Evolutionary conservation across 2,888 invertebrate species (phyloP).

Genomic region (Zelleria hepariella): DNA sequence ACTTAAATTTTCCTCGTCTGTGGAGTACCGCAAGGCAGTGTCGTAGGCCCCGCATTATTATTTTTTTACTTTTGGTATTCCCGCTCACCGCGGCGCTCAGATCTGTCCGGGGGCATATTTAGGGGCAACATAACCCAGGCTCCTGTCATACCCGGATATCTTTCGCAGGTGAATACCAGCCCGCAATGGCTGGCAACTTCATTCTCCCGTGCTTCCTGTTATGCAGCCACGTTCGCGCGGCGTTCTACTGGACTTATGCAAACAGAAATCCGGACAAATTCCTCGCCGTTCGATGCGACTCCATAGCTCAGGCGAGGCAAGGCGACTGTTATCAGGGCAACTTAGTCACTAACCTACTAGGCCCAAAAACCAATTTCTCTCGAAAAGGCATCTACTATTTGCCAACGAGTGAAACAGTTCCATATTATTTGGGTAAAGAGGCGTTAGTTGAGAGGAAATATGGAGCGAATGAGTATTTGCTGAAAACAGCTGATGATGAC

Average conservation of each 20-base stretch:
- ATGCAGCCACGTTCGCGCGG: conserved; percentile 53
- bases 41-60: too few relatives aligned
- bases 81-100: too few relatives aligned
- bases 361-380: conserved; percentile 46
- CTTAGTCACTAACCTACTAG: conserved; percentile 34
- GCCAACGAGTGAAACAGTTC: conserved; percentile 34
- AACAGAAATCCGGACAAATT: conserved; percentile 38
- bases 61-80: too few relatives aligned
- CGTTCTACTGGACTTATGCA: conserved; percentile 41
- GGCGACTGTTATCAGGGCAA: conserved; percentile 40
- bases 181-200: conserved; percentile 35
- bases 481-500: conserved; percentile 36
- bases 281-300: conserved; percentile 38
- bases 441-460: conserved; percentile 33
- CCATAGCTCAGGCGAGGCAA: conserved; percentile 34
- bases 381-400: conserved; percentile 50
- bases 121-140: too few relatives aligned
- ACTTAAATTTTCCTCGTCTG: too few relatives aligned
- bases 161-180: conserved; percentile 52
- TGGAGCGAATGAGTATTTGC: conserved; percentile 37
- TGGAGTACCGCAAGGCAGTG: too few relatives aligned
- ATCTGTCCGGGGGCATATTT: too few relatives aligned
- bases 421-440: conserved; percentile 41
- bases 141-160: background rate
- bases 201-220: conserved; percentile 50